Evolutionary conservation across 2,888 invertebrate species (phyloP).

Genomic region (Meganola albula): DNA sequence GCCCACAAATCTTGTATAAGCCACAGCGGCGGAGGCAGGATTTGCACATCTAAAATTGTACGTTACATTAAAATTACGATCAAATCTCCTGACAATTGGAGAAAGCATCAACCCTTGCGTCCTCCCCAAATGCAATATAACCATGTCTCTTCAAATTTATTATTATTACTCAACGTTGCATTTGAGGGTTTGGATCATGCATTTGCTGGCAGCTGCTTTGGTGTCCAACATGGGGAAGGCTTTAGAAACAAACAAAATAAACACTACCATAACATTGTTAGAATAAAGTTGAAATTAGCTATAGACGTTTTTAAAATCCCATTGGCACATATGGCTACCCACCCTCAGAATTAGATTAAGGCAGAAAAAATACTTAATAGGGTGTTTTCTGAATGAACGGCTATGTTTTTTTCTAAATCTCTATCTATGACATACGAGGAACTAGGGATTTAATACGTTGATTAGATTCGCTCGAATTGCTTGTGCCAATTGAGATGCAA

Average conservation of each 20-base stretch:
- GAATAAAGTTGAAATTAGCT: slow-evolving; percentile 31
- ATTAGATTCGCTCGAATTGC: slow-evolving; percentile 22
- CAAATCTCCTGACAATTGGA: slow-evolving; percentile 54
- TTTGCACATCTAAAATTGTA: slow-evolving; percentile 20
- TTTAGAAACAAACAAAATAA: slow-evolving; percentile 24
- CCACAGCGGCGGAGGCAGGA: no score
- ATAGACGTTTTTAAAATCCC: slow-evolving; percentile 39
- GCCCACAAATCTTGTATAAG: no score
- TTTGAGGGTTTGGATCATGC: slow-evolving; percentile 58
- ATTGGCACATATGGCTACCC: slow-evolving; percentile 65
- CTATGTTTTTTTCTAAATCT: slow-evolving; percentile 43
- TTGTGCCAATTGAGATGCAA: slow-evolving; percentile 4
- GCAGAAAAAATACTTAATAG: slow-evolving; percentile 74
- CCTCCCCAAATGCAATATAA: slow-evolving; percentile 46
- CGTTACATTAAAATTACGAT: slow-evolving; percentile 33
- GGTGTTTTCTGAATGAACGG: slow-evolving; percentile 69
- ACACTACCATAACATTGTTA: slow-evolving; percentile 11
- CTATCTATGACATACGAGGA: slow-evolving; percentile 36
- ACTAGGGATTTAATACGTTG: slow-evolving; percentile 23
- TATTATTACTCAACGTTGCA: slow-evolving; percentile 70
- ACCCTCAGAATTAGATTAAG: slow-evolving; percentile 70
- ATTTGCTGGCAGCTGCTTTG: slow-evolving; percentile 62
- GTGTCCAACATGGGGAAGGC: slow-evolving; percentile 36
- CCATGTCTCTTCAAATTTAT: slow-evolving; percentile 71
- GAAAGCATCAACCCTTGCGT: slow-evolving; percentile 57